Evolutionary conservation across 2,888 invertebrate genomes (phyloP).

Genomic region (Acronicta aceris): DNA sequence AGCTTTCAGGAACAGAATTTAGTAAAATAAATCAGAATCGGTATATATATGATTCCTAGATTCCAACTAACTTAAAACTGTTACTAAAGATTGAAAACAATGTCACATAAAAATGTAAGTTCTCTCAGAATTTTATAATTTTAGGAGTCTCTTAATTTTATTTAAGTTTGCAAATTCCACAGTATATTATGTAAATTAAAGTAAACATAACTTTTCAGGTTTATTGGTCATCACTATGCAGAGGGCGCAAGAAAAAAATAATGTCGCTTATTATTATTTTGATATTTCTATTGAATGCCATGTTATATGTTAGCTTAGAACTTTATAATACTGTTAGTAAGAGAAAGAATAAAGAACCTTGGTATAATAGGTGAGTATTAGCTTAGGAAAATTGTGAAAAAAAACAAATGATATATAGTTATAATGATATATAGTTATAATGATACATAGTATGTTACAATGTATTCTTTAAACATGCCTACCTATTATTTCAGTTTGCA

Average conservation of each 20-base stretch:
- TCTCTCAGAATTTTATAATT: background rate
- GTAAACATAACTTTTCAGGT: slow-evolving; percentile 67
- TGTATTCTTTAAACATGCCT: no score
- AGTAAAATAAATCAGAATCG: background rate
- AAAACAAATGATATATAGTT: background rate
- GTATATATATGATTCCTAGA: background rate
- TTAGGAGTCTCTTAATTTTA: no score
- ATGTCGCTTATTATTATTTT: slow-evolving; percentile 72
- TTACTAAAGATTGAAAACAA: slow-evolving; percentile 14
- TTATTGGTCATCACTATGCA: slow-evolving; percentile 75
- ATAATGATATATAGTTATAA: no score
- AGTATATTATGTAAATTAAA: slow-evolving; percentile 5
- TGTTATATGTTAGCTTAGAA: slow-evolving; percentile 81
- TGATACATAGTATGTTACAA: no score
- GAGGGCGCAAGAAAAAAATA: slow-evolving; percentile 83
- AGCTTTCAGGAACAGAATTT: no score
- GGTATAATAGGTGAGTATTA: slow-evolving; percentile 75
- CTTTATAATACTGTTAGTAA: slow-evolving; percentile 73
- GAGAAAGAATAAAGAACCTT: slow-evolving; percentile 71
- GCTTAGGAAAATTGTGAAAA: slow-evolving; percentile 17
- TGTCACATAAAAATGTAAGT: slow-evolving; percentile 56
- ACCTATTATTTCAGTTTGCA: slow-evolving; percentile 78
- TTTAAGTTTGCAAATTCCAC: no score
- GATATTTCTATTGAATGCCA: slow-evolving; percentile 78
- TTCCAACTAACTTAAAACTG: slow-evolving; percentile 3